Percentiles rank a stretch among this genome's conserved stretches.
Conservation (phyloP, 2,113 vertebrate species). For the Ariopsis seemanni region DNA sequence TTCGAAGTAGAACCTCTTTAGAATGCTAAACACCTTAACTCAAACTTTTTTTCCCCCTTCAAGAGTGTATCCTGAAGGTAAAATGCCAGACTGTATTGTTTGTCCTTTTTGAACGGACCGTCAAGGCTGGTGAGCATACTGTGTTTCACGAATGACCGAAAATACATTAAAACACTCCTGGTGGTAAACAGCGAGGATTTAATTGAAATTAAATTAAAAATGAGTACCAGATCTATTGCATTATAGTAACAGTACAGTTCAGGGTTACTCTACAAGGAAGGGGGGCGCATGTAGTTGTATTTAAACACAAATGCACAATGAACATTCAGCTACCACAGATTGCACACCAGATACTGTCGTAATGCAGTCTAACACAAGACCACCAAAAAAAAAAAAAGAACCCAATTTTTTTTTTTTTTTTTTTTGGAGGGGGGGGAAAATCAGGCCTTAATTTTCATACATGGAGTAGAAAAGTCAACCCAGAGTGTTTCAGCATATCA, state of each 20-base stretch:
- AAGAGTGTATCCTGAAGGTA: not conserved
- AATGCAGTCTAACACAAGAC: slow-evolving; percentile 92
- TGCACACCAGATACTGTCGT: slow-evolving; percentile 90
- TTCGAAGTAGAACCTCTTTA: not conserved
- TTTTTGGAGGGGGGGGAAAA: slow-evolving; percentile 38
- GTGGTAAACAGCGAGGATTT: slow-evolving; percentile 98
- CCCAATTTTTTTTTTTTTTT: slow-evolving; percentile 40
- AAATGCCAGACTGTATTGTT: no score
- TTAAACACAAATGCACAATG: slow-evolving; percentile 92
- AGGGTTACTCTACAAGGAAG: slow-evolving; percentile 80
- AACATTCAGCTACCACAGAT: slow-evolving; percentile 98
- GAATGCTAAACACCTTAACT: not conserved
- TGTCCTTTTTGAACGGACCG: no score
- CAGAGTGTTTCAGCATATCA: slow-evolving; percentile 78
- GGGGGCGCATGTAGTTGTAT: slow-evolving; percentile 33
- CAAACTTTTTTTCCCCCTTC: not conserved
- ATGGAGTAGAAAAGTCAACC: slow-evolving; percentile 89
- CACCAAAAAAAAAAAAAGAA: slow-evolving; percentile 78
- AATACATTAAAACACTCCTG: slow-evolving; percentile 59
- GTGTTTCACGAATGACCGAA: not conserved
- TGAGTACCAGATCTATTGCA: slow-evolving; percentile 97
- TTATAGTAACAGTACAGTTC: slow-evolving; percentile 86
- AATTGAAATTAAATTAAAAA: slow-evolving; percentile 92
- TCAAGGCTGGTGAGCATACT: not conserved
- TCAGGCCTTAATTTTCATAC: slow-evolving; percentile 73